These are phyloP conservation scores for Xanthia icteritia DNA, from an alignment of 2,888 invertebrate genomes.

Conservation along the genomic window DNA sequence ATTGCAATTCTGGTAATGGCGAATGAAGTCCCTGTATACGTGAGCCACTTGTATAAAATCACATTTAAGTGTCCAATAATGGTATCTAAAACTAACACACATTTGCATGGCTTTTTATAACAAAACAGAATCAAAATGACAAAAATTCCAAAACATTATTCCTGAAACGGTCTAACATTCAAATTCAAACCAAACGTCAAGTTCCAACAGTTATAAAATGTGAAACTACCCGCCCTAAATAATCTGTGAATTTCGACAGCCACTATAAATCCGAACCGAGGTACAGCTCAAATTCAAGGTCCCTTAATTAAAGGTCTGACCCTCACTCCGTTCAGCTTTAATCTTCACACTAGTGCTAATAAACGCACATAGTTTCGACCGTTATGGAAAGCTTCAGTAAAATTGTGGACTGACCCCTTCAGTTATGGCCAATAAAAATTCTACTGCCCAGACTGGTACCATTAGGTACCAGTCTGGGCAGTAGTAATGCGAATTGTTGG, in stretches of 20 bases:
- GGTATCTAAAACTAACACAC: not conserved
- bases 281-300: slow-evolving; percentile 73
- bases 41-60: not conserved
- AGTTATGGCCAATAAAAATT: slow-evolving; percentile 59
- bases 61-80: not conserved
- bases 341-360: slow-evolving; percentile 81
- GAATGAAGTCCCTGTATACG: not conserved
- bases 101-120: not conserved
- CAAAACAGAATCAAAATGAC: not conserved
- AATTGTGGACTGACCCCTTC: slow-evolving; percentile 48
- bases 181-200: slow-evolving; percentile 5
- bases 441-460: slow-evolving; percentile 29
- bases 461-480: too few species aligned
- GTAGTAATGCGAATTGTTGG: slow-evolving; percentile 19
- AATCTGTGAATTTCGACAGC: slow-evolving; percentile 69
- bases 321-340: slow-evolving; percentile 78
- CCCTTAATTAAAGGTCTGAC: slow-evolving; percentile 82
- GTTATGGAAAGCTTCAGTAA: slow-evolving; percentile 49
- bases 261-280: slow-evolving; percentile 77
- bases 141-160: not conserved
- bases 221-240: slow-evolving; percentile 60
- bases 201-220: slow-evolving; percentile 28
- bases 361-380: slow-evolving; percentile 77
- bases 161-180: not conserved
- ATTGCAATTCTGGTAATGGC: not conserved